Conservation (phyloP, 2,113 vertebrate species). For the Mixornis gularis region DNA sequence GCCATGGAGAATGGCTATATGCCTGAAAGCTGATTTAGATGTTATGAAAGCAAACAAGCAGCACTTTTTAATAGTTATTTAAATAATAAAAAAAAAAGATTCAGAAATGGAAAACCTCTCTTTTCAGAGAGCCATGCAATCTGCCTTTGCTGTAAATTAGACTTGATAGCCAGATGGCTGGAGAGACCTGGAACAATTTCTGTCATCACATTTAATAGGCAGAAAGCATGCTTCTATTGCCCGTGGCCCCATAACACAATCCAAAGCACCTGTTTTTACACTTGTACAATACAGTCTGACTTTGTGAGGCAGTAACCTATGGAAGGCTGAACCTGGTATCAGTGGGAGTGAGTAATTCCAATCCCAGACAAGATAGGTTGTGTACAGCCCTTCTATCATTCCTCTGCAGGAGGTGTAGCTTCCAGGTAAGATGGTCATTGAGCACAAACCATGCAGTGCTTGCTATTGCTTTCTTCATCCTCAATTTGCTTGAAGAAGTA, state of each 20-base stretch:
- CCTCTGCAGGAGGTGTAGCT: background rate
- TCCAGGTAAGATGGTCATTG: background rate
- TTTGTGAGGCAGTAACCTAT: background rate
- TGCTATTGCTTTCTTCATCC: background rate
- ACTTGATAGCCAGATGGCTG: background rate
- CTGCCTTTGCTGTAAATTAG: background rate
- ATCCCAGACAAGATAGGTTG: background rate
- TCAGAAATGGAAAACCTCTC: background rate
- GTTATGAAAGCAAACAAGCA: background rate
- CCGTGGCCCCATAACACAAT: fast-evolving
- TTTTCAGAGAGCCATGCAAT: background rate
- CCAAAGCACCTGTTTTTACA: background rate
- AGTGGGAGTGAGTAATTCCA: background rate
- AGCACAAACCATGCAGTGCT: background rate
- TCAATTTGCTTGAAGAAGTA: background rate
- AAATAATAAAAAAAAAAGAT: background rate
- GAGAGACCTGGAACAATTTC: background rate
- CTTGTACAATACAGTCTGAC: background rate
- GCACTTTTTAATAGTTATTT: background rate
- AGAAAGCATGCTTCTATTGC: background rate
- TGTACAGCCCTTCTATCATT: background rate
- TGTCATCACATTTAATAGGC: background rate
- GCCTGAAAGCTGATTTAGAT: background rate
- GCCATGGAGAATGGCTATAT: background rate
- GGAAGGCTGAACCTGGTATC: background rate